phyloP scores from a whole-genome alignment of 2,888 invertebrate species.

The Andrena bicolor region DNA sequence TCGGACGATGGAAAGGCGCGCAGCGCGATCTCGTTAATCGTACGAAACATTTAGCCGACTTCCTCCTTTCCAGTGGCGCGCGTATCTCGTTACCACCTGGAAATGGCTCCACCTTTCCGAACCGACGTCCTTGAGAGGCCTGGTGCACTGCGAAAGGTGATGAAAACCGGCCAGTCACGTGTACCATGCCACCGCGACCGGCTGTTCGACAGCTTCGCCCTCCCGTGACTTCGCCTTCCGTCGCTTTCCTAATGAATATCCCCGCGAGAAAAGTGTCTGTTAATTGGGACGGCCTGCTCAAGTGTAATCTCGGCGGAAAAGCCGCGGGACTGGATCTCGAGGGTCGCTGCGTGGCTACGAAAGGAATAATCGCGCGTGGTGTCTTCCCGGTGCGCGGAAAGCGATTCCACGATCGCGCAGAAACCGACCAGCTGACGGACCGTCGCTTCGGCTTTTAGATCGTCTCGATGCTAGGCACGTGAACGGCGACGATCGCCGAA shows the following conservation, averaged over 20 bases:
- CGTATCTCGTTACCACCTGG: constrained; percentile 57
- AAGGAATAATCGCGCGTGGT: background rate
- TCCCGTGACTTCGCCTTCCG: constrained; percentile 28
- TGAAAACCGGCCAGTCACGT: constrained; percentile 78
- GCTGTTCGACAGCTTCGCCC: constrained; percentile 50
- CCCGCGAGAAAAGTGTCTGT: background rate
- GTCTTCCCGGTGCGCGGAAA: constrained; percentile 14
- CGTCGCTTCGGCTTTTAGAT: background rate
- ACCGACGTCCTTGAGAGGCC: constrained; percentile 75
- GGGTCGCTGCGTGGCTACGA: background rate
- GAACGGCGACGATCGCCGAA: background rate
- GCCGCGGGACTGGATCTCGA: background rate
- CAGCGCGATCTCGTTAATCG: constrained; percentile 49
- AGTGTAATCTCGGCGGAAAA: constrained; percentile 12
- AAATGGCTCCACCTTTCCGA: constrained; percentile 74
- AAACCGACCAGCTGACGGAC: constrained; percentile 23
- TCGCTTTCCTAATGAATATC: constrained; percentile 27
- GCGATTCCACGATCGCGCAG: background rate
- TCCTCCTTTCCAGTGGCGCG: constrained; percentile 73
- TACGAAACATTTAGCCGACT: constrained; percentile 62
- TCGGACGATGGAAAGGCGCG: constrained; percentile 17
- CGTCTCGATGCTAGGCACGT: constrained; percentile 21
- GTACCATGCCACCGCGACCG: constrained; percentile 69
- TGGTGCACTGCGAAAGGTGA: constrained; percentile 75
- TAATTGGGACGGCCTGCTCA: constrained; percentile 9